These are phyloP conservation scores for Phrynocephalus vlangalii DNA, from an alignment of 2,797 vertebrate species.

Conservation along the genomic window DNA sequence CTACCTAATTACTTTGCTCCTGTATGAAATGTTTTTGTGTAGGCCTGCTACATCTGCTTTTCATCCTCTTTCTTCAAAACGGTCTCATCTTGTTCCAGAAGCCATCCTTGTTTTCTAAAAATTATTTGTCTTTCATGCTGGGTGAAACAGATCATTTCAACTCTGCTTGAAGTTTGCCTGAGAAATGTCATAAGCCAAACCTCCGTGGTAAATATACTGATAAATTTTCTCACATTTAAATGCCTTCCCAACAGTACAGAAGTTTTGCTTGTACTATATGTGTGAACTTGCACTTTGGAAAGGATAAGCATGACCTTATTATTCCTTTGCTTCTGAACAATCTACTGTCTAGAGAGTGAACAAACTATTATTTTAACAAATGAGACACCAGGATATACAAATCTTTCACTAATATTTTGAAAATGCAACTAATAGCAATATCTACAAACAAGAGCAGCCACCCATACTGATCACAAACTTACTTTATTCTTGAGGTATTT, in stretches of 20 bases:
- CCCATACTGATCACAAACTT: slow-evolving; percentile 23
- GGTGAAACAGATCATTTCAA: not conserved
- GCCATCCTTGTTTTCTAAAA: not conserved
- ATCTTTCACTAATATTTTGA: not conserved
- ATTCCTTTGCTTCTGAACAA: not conserved
- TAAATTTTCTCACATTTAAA: not conserved
- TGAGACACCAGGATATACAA: not conserved
- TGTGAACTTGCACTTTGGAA: not conserved
- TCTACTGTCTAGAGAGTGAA: not conserved
- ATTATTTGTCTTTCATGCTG: not conserved
- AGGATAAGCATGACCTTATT: not conserved
- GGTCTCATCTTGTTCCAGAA: not conserved
- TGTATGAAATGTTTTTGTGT: not conserved
- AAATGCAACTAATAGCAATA: not conserved
- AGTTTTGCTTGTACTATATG: not conserved
- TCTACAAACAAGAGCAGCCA: not conserved
- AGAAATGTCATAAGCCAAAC: not conserved
- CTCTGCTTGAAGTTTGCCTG: not conserved
- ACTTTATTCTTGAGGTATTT: slow-evolving; percentile 96
- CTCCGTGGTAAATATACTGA: not conserved
- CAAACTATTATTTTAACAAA: too few species aligned
- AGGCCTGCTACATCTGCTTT: not conserved
- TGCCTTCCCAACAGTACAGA: not conserved
- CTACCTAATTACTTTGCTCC: not conserved
- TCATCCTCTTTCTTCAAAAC: not conserved